Percentiles rank a stretch among this genome's conserved stretches.
Conservation (phyloP, 2,888 invertebrate genomes). For the Polymixis lichenea region DNA sequence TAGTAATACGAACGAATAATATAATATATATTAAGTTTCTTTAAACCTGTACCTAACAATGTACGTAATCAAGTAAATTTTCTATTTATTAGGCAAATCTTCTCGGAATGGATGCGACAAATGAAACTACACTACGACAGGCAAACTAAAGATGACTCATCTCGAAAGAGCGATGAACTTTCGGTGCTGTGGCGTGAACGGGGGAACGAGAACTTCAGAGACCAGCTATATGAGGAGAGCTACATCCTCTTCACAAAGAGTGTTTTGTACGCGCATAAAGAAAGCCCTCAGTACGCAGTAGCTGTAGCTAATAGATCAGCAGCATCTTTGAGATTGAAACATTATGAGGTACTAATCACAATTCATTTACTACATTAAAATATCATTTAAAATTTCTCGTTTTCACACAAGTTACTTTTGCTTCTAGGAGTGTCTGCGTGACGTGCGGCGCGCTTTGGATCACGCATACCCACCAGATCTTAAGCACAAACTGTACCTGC, state of each 20-base stretch:
- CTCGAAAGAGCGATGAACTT: slow-evolving; percentile 81
- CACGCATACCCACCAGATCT: slow-evolving; percentile 91
- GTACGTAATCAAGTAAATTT: background rate
- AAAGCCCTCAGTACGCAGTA: slow-evolving; percentile 90
- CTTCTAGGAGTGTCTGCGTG: slow-evolving; percentile 91
- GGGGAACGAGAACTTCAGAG: slow-evolving; percentile 91
- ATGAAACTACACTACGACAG: slow-evolving; percentile 80
- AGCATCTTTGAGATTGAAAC: slow-evolving; percentile 90
- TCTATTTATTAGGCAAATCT: slow-evolving; percentile 76
- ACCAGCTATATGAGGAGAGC: slow-evolving; percentile 88
- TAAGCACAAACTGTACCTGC: slow-evolving; percentile 92
- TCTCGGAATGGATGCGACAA: slow-evolving; percentile 82
- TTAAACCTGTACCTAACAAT: no score
- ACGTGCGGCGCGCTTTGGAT: slow-evolving; percentile 91
- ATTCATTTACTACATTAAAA: no score
- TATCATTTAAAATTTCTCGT: background rate
- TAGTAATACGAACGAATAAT: no score
- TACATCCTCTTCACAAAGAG: slow-evolving; percentile 91
- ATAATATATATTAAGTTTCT: no score
- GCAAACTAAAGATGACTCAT: slow-evolving; percentile 77
- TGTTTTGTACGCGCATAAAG: slow-evolving; percentile 90
- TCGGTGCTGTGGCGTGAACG: slow-evolving; percentile 84
- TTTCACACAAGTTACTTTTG: slow-evolving; percentile 32
- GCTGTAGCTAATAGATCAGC: slow-evolving; percentile 94
- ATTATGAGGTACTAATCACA: slow-evolving; percentile 88